Base-by-base conservation (phyloP, 2,797 vertebrate genomes). In the Fistularia tabacaria region DNA sequence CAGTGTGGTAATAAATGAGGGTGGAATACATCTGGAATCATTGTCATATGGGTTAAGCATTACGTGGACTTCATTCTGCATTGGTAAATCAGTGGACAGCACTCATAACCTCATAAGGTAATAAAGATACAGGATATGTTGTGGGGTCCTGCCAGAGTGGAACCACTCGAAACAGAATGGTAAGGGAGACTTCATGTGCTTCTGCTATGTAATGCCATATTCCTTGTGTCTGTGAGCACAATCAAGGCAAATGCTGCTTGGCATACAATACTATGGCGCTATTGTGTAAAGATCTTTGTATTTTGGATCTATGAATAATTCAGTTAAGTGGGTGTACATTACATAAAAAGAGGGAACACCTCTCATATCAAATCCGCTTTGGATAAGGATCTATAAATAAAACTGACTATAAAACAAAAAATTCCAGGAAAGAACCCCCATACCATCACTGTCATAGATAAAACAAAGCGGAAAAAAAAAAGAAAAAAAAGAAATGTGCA, bases 1-100 rank as follows among this genome's bases (percentile, higher is more conserved):
- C 91, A 85, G 90, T 85, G 86, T 86, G 81, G 88, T 89, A 90
- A 91, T 92, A 93, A 91, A 92, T 89, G 91, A 92, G 90, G 88
- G 90, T 92, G 91, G 91, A 91, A 91, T 90, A 87, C 87, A 92
- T 91, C 87, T 87, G 88, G 90, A 91, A 91, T 90, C 89, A 90
- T 90, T 90, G 91, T 91, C 89, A 89, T 88, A 87, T 85, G 80
- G 91, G 90, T 91, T 91, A 91, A 91, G 89, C 86, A 87, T 87
- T 88, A 86, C 77, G 72, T 81, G 76, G 89, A 91, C 91, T 91
- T 90, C 90, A 91, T 91, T 90, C 90, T 88, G 87, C 89, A 91
- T 91, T 91, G 91, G 90, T 85, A 91, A 91, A 91, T 91, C 91
- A 90, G 91, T 76, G 86, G 87, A 87, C 85, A 80, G 81, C 85